Evolutionary conservation across 2,888 invertebrate genomes (phyloP), one percentile per base, ranked within the genome.

Genomic region (Zonitis immaculata): DNA sequence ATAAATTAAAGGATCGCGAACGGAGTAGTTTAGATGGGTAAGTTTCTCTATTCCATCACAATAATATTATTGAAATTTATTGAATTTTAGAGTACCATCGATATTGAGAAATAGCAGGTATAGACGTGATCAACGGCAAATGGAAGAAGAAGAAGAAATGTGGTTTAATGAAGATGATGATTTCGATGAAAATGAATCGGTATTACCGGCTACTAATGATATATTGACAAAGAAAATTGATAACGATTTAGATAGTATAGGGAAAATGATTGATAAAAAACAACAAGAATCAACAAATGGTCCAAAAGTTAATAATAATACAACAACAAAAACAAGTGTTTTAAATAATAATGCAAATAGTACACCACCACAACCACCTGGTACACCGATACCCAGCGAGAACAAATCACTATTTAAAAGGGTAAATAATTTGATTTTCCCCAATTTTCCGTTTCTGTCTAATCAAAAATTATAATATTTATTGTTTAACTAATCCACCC

Each of bases 161-260:
- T 98, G 96, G 96, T 97, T 97, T 77, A 95, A 95, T 73, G 95
- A 95, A 68, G 97, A 97, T 62, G 96, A 96, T 73, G 95, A 94
- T 73, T 87, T 90, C 60, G 88, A 91, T 57, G 93, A 94, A 70
- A 89, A 87, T 57, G 83, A 85, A 66, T 77, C 80, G 12, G 80
- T 80, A 14, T 77, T 79, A 25, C 79, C 80, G 16, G 73, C 81
- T 74, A 64, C 74, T 26, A 74, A 74, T 54, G 82, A 82, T 65
- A 75, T 80, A 56, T 72, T 82, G 49, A 77, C 78, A 56, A 81
- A 80, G 66, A 83, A 82, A 69, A 67, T 82, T 49, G 82, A 82
- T 60, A 76, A 80, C 11, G 83, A 83, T 64, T 73, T 84, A 63
- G 84, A 84, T 62, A 81, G 81, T 61, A 66, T 84, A 66, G 82